Evolutionary conservation across 2,888 invertebrate species (phyloP).

Genomic region (Machimus rusticus): DNA sequence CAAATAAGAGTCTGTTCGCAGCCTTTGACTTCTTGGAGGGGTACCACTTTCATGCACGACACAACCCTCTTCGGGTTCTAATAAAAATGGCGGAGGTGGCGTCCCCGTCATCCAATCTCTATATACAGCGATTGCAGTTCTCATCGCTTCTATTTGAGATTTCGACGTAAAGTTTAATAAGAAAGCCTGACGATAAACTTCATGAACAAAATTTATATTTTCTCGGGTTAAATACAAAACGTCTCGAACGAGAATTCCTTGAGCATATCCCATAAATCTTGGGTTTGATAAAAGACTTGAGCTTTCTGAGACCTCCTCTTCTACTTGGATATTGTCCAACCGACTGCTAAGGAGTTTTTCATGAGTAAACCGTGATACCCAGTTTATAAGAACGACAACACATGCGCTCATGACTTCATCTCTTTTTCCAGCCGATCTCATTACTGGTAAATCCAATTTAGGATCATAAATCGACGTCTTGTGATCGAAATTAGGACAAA

Average conservation of each 20-base stretch:
- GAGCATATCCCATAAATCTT: slow-evolving; percentile 56
- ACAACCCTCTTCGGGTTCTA: slow-evolving; percentile 70
- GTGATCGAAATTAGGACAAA: slow-evolving; percentile 86
- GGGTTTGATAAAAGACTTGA: slow-evolving; percentile 52
- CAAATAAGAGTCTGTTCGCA: slow-evolving; percentile 85
- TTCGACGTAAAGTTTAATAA: slow-evolving; percentile 77
- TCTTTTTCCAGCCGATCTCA: slow-evolving; percentile 69
- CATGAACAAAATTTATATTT: slow-evolving; percentile 94
- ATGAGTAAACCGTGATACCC: slow-evolving; percentile 86
- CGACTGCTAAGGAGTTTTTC: slow-evolving; percentile 65
- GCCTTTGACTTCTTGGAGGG: slow-evolving; percentile 66
- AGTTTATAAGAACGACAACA: slow-evolving; percentile 86
- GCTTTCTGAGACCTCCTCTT: slow-evolving; percentile 56
- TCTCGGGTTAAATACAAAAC: slow-evolving; percentile 87
- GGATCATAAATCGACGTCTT: slow-evolving; percentile 84
- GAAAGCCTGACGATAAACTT: slow-evolving; percentile 92
- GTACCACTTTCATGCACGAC: slow-evolving; percentile 54
- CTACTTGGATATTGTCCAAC: slow-evolving; percentile 58
- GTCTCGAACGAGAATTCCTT: slow-evolving; percentile 76
- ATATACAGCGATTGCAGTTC: slow-evolving; percentile 90
- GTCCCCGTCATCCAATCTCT: slow-evolving; percentile 95
- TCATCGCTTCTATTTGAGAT: slow-evolving; percentile 83
- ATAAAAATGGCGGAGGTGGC: slow-evolving; percentile 78
- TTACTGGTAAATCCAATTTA: slow-evolving; percentile 78
- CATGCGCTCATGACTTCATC: slow-evolving; percentile 73